phyloP scores from a whole-genome alignment of 2,888 invertebrate genomes.

The Cephus spinipes region DNA sequence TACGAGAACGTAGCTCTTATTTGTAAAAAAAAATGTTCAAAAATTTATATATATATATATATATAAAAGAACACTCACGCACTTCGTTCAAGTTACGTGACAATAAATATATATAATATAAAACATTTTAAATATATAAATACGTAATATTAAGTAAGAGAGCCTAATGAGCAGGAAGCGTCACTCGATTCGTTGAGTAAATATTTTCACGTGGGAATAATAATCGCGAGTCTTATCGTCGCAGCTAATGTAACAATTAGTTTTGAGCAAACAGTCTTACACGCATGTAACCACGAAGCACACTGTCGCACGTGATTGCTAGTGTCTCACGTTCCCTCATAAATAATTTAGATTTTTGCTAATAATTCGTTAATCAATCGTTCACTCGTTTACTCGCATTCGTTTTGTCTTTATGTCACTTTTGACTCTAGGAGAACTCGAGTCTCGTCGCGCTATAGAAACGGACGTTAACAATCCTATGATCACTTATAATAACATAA shows the following conservation, averaged over 20 bases:
- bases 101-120: neutral
- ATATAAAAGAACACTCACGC: neutral
- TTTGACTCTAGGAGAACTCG: neutral
- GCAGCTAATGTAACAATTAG: constrained; percentile 18
- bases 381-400: neutral
- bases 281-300: neutral
- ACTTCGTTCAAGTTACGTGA: neutral
- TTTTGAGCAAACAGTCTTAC: constrained; percentile 21
- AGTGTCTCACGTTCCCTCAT: neutral
- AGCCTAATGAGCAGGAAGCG: neutral
- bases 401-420: neutral
- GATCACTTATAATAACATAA: neutral
- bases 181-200: neutral
- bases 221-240: neutral
- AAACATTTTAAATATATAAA: constrained; percentile 5
- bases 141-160: neutral
- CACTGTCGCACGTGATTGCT: neutral
- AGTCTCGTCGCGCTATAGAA: neutral
- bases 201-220: neutral
- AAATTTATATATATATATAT: neutral
- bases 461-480: neutral
- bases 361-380: neutral
- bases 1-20: constrained; percentile 3
- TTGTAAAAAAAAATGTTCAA: neutral
- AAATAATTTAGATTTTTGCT: neutral